Base-by-base conservation (phyloP, 2,113 vertebrate species). In the Climacteris rufus region DNA sequence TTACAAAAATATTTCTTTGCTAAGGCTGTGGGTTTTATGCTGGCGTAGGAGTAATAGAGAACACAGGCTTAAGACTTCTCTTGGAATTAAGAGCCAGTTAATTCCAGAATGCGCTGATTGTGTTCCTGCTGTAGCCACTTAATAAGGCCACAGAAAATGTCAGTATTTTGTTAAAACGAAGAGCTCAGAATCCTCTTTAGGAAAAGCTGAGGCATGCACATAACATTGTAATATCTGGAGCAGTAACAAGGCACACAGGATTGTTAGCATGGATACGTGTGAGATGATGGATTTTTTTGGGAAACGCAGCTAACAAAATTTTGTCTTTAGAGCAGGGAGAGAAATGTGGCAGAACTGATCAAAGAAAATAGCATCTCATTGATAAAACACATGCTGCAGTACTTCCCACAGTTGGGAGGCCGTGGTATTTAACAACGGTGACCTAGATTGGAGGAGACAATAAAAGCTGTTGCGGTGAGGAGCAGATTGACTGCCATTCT, bases 381-480 rank as follows among this genome's bases (percentile, higher is more conserved):
- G 91, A 95, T 94, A 83, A 89, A 95, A 95, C 86, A 89, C 90
- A 68, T 92, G 91, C 83, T 94, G 86, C 84, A 54, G 31, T 84
- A 56, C 86, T 84, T 94, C 35, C 77, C 66, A 85, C 89, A 95
- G 86, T 90, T 81, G 90, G 93, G 88, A 96, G 91, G 94, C 56
- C 49, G 57, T 80, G 63, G 96, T 78, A 81, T 97, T 98, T 97
- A 96, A 98, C 97, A 97, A 95, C 23, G 49, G 87, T 98, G 98
- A 98, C 98, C 98, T 98, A 96, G 94, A 98, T 98, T 98, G 98
- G 96, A 96, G 89, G 97, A 97, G 97, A 97, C 93, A 93, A 97
- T 95, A 90, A 96, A 97, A 98, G 97, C 98, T 98, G 97, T 97
- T 98, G 93, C 56, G 90, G 96, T 95, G 97, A 97, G 70, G 96